phyloP scores from a whole-genome alignment of 2,113 vertebrate species.

The Plecotus auritus region DNA sequence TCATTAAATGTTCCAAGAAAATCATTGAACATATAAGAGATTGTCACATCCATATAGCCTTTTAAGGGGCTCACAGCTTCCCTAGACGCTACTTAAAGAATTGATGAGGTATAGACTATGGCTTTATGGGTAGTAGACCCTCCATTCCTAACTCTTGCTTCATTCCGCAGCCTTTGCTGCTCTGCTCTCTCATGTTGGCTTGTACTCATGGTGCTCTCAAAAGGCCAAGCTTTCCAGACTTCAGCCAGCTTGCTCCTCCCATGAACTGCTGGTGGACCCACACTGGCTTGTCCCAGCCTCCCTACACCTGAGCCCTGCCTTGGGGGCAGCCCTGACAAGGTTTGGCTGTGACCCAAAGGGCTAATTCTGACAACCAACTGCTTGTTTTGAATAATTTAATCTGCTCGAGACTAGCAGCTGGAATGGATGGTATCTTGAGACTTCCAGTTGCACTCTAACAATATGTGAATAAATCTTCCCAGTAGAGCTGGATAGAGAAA shows the following conservation, averaged over 20 bases:
- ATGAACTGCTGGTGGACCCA: background rate
- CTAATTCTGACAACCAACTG: background rate
- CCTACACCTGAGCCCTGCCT: background rate
- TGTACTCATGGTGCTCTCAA: background rate
- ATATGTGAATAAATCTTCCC: constrained; percentile 43
- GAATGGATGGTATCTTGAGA: constrained; percentile 6
- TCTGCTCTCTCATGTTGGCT: background rate
- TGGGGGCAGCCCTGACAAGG: background rate
- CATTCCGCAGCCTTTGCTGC: background rate
- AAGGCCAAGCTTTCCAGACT: background rate
- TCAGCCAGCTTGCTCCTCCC: background rate
- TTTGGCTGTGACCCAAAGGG: background rate
- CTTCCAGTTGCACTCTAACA: constrained; percentile 8
- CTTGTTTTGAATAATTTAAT: constrained; percentile 43
- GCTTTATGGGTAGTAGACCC: background rate
- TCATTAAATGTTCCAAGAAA: constrained; percentile 7
- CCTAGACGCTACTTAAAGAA: background rate
- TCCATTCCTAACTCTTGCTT: background rate
- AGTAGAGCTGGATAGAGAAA: background rate
- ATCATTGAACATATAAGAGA: background rate
- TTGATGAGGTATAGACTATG: background rate
- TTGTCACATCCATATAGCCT: background rate
- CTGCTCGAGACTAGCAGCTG: background rate
- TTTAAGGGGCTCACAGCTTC: background rate
- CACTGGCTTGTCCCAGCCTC: background rate